Conservation (phyloP, 2,888 invertebrate species). For the Scaeva pyrastri region DNA sequence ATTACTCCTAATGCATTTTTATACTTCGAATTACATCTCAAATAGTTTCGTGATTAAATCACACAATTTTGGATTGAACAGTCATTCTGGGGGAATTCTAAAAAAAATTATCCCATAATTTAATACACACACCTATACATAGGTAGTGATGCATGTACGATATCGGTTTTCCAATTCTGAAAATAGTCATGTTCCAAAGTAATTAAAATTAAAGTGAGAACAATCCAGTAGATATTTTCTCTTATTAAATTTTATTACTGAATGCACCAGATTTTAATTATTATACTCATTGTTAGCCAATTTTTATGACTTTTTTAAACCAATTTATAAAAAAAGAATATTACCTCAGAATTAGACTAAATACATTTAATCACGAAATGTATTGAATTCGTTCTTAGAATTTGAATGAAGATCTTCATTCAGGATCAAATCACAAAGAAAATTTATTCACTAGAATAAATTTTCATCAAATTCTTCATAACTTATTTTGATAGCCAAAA, state of each 20-base stretch:
- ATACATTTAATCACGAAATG: not conserved
- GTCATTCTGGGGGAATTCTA: not conserved
- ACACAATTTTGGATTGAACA: not conserved
- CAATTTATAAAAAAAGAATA: not conserved
- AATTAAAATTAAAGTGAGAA: not conserved
- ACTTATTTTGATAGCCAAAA: not conserved
- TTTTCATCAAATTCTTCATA: not conserved
- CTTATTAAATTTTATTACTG: not conserved
- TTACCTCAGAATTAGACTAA: not conserved
- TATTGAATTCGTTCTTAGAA: not conserved
- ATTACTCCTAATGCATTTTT: not conserved
- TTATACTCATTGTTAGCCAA: too few relatives aligned
- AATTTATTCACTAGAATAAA: not conserved
- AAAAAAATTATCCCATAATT: too few relatives aligned
- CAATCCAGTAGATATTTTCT: too few relatives aligned
- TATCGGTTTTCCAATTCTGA: not conserved
- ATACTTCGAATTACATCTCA: not conserved
- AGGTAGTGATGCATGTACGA: too few relatives aligned
- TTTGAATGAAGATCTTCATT: not conserved
- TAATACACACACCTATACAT: too few relatives aligned
- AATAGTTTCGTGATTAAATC: not conserved
- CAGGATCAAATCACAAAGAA: not conserved
- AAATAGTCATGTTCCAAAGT: constrained; percentile 20
- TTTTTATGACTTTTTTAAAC: not conserved
- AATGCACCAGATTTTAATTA: constrained; percentile 5